phyloP scores from a whole-genome alignment of 2,888 invertebrate species.

The Ennomos quercinarius region DNA sequence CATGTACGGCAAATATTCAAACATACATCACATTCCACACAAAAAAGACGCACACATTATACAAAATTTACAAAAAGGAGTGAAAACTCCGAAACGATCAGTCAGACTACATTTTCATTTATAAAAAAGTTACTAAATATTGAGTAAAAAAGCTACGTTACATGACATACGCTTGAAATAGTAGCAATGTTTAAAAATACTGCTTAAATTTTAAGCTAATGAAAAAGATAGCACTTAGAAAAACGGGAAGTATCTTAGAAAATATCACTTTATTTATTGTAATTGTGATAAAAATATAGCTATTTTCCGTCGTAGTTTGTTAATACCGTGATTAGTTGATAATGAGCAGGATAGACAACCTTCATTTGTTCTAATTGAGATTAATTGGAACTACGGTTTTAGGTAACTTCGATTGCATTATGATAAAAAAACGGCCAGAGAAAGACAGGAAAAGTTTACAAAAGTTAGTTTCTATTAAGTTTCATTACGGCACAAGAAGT shows the following conservation, averaged over 20 bases:
- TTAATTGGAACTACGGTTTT: not conserved
- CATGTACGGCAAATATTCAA: not conserved
- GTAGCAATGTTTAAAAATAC: constrained; percentile 74
- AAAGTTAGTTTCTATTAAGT: too few species aligned
- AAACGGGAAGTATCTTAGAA: constrained; percentile 71
- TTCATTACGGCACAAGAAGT: too few species aligned
- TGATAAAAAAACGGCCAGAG: too few species aligned
- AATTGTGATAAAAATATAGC: constrained; percentile 73
- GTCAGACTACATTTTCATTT: constrained; percentile 65
- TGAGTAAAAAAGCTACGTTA: constrained; percentile 82
- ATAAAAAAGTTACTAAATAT: constrained; percentile 61
- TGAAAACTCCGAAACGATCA: constrained; percentile 61
- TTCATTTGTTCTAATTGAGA: constrained; percentile 25
- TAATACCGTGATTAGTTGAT: constrained; percentile 46
- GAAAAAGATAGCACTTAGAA: constrained; percentile 60
- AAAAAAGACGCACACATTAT: constrained; percentile 55
- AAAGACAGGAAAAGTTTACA: not conserved
- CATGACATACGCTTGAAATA: constrained; percentile 58
- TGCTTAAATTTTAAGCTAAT: constrained; percentile 63
- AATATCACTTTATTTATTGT: constrained; percentile 77
- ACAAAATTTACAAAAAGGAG: constrained; percentile 69
- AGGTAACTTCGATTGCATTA: constrained; percentile 9
- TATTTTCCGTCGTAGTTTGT: constrained; percentile 49
- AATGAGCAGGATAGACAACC: constrained; percentile 56
- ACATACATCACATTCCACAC: constrained; percentile 51